phyloP scores from a whole-genome alignment of 2,888 invertebrate species.

The Hirtodrosophila histrioides region DNA sequence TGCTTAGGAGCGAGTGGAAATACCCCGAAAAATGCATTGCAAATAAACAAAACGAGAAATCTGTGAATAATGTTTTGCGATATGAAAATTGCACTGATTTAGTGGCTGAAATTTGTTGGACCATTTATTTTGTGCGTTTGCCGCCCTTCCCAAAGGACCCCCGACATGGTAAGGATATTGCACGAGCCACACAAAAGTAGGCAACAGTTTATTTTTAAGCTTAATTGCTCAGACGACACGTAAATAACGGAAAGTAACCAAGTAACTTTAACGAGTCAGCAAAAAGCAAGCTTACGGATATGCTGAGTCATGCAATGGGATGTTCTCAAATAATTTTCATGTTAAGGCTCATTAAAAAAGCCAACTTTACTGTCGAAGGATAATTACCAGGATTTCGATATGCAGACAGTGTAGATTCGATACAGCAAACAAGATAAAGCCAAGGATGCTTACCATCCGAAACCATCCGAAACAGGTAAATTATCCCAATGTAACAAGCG shows the following conservation, averaged over 20 bases:
- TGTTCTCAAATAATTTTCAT: no score
- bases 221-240: conserved; percentile 4
- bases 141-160: not conserved
- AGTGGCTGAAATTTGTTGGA: conserved; percentile 58
- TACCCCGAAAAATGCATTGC: conserved; percentile 51
- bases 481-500: no score
- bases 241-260: not conserved
- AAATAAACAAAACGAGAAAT: conserved; percentile 63
- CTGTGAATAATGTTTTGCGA: conserved; percentile 71
- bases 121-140: conserved; percentile 53
- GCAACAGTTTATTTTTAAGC: conserved; percentile 1
- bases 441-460: no score
- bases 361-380: no score
- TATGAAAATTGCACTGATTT: conserved; percentile 75
- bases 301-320: no score
- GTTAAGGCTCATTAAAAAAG: no score
- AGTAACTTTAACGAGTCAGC: not conserved
- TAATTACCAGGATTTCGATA: no score
- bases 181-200: not conserved
- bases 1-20: conserved; percentile 29
- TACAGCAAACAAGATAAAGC: no score
- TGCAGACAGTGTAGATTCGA: no score
- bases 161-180: not conserved
- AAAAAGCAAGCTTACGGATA: not conserved
- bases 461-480: no score